Base-by-base conservation (phyloP, 2,888 invertebrate species). In the Blomia tropicalis region DNA sequence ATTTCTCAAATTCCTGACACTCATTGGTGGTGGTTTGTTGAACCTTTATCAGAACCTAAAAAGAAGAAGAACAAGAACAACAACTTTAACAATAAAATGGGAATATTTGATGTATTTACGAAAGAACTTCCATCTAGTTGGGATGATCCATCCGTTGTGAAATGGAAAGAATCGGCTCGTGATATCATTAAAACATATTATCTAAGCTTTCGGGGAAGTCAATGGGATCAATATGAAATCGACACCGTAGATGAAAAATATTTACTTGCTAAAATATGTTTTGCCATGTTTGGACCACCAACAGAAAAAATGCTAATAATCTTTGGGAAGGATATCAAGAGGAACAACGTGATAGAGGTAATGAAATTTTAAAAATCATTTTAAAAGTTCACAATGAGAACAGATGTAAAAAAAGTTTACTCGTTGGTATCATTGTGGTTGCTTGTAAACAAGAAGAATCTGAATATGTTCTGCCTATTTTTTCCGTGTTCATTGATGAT, bases 191-290 rank as follows among this genome's bases (percentile, higher is more conserved):
- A 31, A 27, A n/a, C 25, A 17, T 54, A 22, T 19, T 54, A 54
- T 19, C 11, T 5, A n/a, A 31, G 54, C 22, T 54, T 54, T 31
- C 4, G 19, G 4, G 54, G 54, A 27, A 54, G 25, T 25, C 54
- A 54, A 31, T 54, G 5, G 4, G 54, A 54, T 27, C 5, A 54
- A 31, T 54, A 54, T 19, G 17, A 54, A 11, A 30, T 54, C 31
- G 22, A n/a, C 5, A 27, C 54, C 19, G 47, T 11, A n/a, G 54
- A 54, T n/a, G n/a, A 27, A 27, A 25, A 19, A 54, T 23, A 14
- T 5, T 54, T 54, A 27, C 54, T 54, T 7, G 29, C 31, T 5
- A 54, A 54, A 54, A 54, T 54, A 30, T 54, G 54, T 27, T 54
- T 30, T 27, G 29, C 54, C 29, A 27, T 54, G 5, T 54, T 11